Evolutionary conservation across 2,113 vertebrate species (phyloP).

Genomic region (Calidris pygmaea): DNA sequence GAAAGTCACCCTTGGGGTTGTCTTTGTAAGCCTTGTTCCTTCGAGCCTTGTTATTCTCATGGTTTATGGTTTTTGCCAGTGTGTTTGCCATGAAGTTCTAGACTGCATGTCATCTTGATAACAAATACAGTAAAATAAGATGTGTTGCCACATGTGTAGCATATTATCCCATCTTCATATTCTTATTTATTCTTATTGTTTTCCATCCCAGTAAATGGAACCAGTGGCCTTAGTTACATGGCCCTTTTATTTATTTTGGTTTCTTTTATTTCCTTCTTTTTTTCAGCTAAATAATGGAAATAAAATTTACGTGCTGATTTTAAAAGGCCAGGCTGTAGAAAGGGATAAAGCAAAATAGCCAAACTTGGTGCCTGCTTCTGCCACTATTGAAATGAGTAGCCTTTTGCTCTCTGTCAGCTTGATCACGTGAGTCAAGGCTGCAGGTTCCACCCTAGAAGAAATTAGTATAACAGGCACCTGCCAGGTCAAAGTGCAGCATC

Average conservation of each 20-base stretch:
- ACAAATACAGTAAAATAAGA: neutral
- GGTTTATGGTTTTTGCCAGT: slow-evolving; percentile 93
- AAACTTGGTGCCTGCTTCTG: neutral
- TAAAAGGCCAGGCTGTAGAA: neutral
- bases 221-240: neutral
- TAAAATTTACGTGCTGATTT: neutral
- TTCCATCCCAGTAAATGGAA: neutral
- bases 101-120: slow-evolving; percentile 85
- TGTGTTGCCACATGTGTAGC: slow-evolving; percentile 34
- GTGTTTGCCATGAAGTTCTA: slow-evolving; percentile 90
- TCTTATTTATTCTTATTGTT: slow-evolving; percentile 30
- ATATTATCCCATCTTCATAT: slow-evolving; percentile 16
- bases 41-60: slow-evolving; percentile 90
- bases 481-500: neutral
- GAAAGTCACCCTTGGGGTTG: slow-evolving; percentile 86
- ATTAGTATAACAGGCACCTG: neutral
- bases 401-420: neutral
- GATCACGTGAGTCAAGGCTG: neutral
- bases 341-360: neutral
- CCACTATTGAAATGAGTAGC: neutral
- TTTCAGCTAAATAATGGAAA: neutral
- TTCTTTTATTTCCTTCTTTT: neutral
- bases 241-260: neutral
- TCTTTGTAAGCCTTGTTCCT: slow-evolving; percentile 94
- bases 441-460: neutral